These are phyloP conservation scores for Timandra comae DNA, from an alignment of 2,888 invertebrate species.

Conservation along the genomic window DNA sequence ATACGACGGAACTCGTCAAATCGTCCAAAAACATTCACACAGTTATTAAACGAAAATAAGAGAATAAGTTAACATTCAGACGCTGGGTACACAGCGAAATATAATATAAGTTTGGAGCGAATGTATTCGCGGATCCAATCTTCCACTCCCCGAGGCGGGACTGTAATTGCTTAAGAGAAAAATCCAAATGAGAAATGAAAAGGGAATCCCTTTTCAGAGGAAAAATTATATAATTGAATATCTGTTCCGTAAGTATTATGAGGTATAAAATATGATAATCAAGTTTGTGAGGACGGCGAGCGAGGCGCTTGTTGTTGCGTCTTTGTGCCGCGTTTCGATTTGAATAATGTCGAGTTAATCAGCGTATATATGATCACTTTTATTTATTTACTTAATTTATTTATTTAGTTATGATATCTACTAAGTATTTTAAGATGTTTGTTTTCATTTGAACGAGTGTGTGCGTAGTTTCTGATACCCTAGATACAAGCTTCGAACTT, in stretches of 20 bases:
- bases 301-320: conserved; percentile 32
- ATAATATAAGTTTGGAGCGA: conserved; percentile 45
- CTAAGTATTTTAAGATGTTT: too few species aligned
- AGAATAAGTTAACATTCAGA: conserved; percentile 66
- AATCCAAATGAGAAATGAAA: conserved; percentile 77
- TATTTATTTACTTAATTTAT: too few species aligned
- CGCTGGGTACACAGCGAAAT: conserved; percentile 67
- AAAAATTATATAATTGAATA: conserved; percentile 77
- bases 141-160: conserved; percentile 55
- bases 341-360: conserved; percentile 17
- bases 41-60: conserved; percentile 65
- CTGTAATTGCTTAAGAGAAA: conserved; percentile 76
- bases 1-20: conserved; percentile 59
- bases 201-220: conserved; percentile 72
- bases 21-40: conserved; percentile 48
- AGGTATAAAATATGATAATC: conserved; percentile 77
- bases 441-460: too few species aligned
- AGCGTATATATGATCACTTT: conserved; percentile 5
- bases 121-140: conserved; percentile 56
- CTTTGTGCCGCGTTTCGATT: conserved; percentile 20
- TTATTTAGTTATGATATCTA: too few species aligned
- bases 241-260: conserved; percentile 74
- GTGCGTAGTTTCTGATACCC: too few species aligned
- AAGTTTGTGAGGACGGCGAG: conserved; percentile 65
- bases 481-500: too few species aligned